These are phyloP conservation scores for Atractosteus spatula DNA, from an alignment of 2,113 vertebrate genomes.

Conservation along the genomic window DNA sequence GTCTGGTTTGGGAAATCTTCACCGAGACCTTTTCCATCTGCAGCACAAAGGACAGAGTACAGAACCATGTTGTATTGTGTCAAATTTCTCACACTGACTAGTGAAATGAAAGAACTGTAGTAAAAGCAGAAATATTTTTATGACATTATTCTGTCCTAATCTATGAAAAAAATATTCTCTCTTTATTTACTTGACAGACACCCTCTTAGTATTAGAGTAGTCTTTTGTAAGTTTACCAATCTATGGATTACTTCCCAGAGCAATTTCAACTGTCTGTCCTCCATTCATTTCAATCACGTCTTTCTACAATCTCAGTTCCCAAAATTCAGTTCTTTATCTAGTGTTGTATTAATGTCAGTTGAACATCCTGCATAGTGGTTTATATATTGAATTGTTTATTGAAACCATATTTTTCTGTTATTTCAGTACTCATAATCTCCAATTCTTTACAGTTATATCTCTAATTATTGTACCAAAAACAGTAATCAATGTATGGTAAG, in stretches of 20 bases:
- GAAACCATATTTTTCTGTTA: too few species aligned
- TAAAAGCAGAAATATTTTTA: neutral
- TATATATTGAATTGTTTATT: too few species aligned
- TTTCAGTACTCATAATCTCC: too few species aligned
- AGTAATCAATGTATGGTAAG: too few species aligned
- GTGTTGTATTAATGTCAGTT: too few species aligned
- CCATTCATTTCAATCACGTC: too few species aligned
- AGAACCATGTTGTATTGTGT: neutral
- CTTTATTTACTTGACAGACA: conserved; percentile 12
- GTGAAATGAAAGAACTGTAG: neutral
- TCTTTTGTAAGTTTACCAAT: conserved; percentile 15
- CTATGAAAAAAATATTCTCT: conserved; percentile 22
- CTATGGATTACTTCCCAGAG: neutral
- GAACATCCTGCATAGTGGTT: too few species aligned
- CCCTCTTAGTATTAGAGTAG: neutral
- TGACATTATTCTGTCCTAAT: conserved; percentile 12
- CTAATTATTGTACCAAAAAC: too few species aligned
- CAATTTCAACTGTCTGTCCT: too few species aligned
- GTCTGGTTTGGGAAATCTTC: conserved; percentile 55
- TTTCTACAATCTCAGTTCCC: too few species aligned
- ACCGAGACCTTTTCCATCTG: conserved; percentile 43
- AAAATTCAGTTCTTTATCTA: too few species aligned
- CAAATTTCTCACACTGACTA: neutral
- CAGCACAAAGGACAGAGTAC: neutral
- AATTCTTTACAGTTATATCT: too few species aligned